Evolutionary conservation across 2,113 vertebrate genomes (phyloP).

Genomic region (Muntiacus reevesi): DNA sequence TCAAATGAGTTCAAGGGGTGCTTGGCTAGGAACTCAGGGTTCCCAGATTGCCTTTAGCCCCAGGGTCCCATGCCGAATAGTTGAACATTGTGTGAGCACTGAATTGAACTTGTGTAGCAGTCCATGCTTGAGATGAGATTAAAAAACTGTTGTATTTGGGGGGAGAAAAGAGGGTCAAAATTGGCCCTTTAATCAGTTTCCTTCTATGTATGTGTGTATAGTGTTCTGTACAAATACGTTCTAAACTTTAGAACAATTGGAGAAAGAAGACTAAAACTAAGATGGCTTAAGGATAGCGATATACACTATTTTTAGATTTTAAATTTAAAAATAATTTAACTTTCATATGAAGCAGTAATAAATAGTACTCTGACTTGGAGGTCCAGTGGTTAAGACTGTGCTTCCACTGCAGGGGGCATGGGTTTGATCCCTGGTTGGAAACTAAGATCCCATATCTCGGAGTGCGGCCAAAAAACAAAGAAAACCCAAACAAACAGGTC

Average conservation of each 20-base stretch:
- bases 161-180: background rate
- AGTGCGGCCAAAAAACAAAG: background rate
- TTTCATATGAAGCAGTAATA: background rate
- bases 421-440: background rate
- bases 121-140: background rate
- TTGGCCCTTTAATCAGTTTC: background rate
- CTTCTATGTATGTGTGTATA: background rate
- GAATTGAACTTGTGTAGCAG: background rate
- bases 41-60: background rate
- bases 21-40: background rate
- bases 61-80: background rate
- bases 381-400: background rate
- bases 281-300: background rate
- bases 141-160: background rate
- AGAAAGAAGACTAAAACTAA: constrained; percentile 4
- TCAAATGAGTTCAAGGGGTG: constrained; percentile 2
- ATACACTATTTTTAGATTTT: background rate
- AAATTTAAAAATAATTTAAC: background rate
- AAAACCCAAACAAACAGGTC: background rate
- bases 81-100: constrained; percentile 22
- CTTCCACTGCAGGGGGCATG: background rate
- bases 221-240: background rate
- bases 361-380: background rate
- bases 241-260: background rate
- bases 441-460: background rate